Evolutionary conservation across 2,888 invertebrate genomes (phyloP), one percentile per base, ranked within the genome.

Genomic region (Hydroisotoma schaefferi): DNA sequence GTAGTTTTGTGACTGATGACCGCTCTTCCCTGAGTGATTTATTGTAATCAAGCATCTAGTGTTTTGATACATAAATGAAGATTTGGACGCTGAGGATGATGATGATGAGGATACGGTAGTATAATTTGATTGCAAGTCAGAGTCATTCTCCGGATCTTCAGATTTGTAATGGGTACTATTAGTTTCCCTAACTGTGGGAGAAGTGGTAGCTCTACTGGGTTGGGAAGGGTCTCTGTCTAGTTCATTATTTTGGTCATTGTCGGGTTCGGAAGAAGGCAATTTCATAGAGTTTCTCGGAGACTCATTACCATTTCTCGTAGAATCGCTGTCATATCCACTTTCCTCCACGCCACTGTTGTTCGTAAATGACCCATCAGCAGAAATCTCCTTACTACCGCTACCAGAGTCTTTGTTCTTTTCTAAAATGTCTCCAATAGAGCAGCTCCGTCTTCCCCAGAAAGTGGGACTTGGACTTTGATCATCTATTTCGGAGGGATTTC

Each of bases 251-350:
- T n/a, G n/a, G 15, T 49, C 48, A 15, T 43, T 47, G 6, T 44
- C 57, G 2, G 55, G 25, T 18, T 52, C 59, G 2, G 55, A 33
- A 2, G 55, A 57, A 10, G 47, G 54, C n/a, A 63, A 51, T 59
- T 68, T 68, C 22, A 61, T 59, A 4, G 67, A 66, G 40, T 63
- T 65, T 28, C 65, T 52, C 4, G 70, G 68, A 2, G 65, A 67
- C 37, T 70, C 70, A 25, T 70, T 61, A 18, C 70, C 70, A 48
- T 58, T 63, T 49, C 67, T 38, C 0, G 82, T 82, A 18, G 82
- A 82, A 73, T 83, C 83, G 46, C 81, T 82, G 63, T 83, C 83
- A 71, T 84, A 83, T 18, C 83, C 83, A 71, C 82, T 82, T 73
- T 83, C 83, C 68, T 83, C 82, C 10, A 64, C 64, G 23, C 58